phyloP scores from a whole-genome alignment of 2,797 vertebrate species.

The Micrastur ruficollis region DNA sequence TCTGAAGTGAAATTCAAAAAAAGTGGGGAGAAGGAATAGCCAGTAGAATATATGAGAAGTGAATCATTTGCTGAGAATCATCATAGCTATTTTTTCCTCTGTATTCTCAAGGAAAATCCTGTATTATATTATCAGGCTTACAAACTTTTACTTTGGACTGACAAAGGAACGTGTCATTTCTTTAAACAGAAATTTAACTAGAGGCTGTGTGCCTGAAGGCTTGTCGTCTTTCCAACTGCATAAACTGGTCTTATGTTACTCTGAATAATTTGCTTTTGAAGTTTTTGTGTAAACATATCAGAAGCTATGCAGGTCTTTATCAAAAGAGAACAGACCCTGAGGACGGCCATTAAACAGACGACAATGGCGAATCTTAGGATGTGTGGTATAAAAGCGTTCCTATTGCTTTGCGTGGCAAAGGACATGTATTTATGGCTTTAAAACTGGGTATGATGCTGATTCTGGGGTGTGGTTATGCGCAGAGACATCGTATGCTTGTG shows the following conservation, averaged over 20 bases:
- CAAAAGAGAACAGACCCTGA: neutral
- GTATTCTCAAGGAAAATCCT: neutral
- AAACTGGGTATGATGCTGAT: neutral
- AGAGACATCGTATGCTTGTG: accelerated
- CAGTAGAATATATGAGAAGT: neutral
- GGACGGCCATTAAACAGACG: neutral
- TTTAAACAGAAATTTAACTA: neutral
- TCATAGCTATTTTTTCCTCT: neutral
- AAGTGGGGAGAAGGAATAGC: neutral
- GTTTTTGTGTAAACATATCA: neutral
- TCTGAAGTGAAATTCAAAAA: neutral
- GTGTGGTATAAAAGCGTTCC: neutral
- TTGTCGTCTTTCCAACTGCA: neutral
- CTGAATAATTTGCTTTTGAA: neutral
- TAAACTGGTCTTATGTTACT: neutral
- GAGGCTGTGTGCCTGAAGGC: neutral
- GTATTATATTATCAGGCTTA: neutral
- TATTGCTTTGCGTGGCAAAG: accelerated
- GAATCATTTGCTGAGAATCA: neutral
- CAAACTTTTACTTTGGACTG: neutral
- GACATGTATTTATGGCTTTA: neutral
- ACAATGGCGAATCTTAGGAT: neutral
- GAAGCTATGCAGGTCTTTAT: neutral
- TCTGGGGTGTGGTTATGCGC: neutral
- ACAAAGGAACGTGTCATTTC: neutral